These are phyloP conservation scores for Andinoacara biseriatus DNA, from an alignment of 2,113 vertebrate species.

Conservation along the genomic window DNA sequence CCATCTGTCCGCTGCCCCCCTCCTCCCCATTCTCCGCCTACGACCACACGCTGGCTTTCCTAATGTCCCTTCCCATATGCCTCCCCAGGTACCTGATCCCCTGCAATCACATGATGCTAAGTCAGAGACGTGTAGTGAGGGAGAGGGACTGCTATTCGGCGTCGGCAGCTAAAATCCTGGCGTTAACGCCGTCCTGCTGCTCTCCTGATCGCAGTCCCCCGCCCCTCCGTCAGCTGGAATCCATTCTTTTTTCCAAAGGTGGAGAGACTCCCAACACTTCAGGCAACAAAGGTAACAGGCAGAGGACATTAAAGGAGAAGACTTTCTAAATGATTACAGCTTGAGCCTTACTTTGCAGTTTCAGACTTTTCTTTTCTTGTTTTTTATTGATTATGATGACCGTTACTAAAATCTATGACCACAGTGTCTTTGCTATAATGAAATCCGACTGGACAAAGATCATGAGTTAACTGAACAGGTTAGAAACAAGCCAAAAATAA, in stretches of 20 bases:
- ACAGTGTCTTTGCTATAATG: neutral
- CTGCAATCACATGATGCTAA: slow-evolving; percentile 97
- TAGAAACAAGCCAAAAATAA: no score
- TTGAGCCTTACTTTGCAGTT: neutral
- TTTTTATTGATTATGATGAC: neutral
- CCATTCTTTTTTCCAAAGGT: slow-evolving; percentile 88
- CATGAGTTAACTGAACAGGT: no score
- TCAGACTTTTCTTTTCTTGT: neutral
- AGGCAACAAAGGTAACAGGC: slow-evolving; percentile 35
- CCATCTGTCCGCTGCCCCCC: slow-evolving; percentile 15
- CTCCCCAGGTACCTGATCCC: slow-evolving; percentile 92
- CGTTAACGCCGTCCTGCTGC: slow-evolving; percentile 91
- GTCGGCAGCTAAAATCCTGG: slow-evolving; percentile 91
- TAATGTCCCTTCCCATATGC: slow-evolving; percentile 34
- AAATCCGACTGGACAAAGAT: neutral
- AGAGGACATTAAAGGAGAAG: neutral
- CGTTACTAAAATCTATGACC: neutral
- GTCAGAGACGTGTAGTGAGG: slow-evolving; percentile 89
- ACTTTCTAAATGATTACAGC: neutral
- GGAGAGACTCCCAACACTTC: slow-evolving; percentile 40
- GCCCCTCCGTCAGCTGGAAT: slow-evolving; percentile 86
- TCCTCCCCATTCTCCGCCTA: neutral
- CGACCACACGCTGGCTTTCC: slow-evolving; percentile 4
- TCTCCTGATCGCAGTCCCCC: slow-evolving; percentile 85
- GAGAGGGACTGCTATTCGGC: slow-evolving; percentile 94